Conservation (phyloP, 1,140 invertebrate genomes). For the Colletes gigas region DNA sequence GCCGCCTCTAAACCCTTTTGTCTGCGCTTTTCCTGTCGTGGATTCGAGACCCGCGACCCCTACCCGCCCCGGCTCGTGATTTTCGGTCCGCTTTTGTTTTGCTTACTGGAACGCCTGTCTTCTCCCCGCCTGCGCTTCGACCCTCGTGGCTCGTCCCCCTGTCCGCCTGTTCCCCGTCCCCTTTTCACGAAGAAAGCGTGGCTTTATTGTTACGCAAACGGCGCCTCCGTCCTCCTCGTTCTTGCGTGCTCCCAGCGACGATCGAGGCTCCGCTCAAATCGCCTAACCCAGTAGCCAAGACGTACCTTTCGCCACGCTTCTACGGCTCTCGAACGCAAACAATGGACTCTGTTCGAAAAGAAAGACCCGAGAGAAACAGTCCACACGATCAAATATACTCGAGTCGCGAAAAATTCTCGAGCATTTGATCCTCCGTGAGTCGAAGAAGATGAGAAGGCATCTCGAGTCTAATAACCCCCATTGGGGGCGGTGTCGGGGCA, state of each 20-base stretch:
- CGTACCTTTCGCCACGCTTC: no score
- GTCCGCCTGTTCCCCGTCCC: conserved; percentile 2
- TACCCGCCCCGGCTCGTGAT: conserved; percentile 37
- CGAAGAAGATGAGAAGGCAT: no score
- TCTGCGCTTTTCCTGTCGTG: conserved; percentile 78
- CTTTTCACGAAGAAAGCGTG: conserved; percentile 30
- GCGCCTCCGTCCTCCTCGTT: conserved; percentile 12
- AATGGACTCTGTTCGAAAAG: no score
- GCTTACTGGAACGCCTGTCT: conserved; percentile 36
- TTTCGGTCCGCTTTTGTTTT: conserved; percentile 64
- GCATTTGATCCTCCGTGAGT: no score
- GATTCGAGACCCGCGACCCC: conserved; percentile 63
- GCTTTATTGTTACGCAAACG: conserved; percentile 50
- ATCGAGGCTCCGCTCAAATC: conserved; percentile 11
- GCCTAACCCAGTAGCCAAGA: no score
- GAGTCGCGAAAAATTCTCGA: no score
- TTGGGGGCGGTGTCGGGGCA: no score
- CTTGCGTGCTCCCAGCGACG: background rate
- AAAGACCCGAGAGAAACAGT: no score
- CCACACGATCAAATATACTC: no score
- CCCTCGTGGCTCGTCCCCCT: background rate
- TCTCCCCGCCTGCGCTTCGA: conserved; percentile 3
- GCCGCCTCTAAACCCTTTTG: conserved; percentile 79
- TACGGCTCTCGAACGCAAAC: no score
- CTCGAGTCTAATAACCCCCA: no score